phyloP scores from a whole-genome alignment of 2,113 vertebrate species.

The Ranitomeya imitator region DNA sequence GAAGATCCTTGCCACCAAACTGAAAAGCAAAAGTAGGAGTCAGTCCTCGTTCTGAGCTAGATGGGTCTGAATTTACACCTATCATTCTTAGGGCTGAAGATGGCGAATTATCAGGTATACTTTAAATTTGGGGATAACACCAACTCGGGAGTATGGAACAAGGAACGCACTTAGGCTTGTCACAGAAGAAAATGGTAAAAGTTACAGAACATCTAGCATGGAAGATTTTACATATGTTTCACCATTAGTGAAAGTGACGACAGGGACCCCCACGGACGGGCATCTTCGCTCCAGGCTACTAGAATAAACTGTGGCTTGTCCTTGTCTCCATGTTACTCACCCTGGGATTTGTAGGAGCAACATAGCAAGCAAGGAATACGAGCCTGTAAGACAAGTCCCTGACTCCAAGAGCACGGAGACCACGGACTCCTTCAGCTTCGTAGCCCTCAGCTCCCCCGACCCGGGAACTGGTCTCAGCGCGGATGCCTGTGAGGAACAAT shows the following conservation, averaged over 20 bases:
- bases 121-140: too few species aligned
- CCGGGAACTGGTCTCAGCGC: slow-evolving; percentile 87
- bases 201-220: too few species aligned
- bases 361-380: slow-evolving; percentile 89
- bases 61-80: neutral
- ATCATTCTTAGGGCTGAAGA: too few species aligned
- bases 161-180: too few species aligned
- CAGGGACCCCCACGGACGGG: too few species aligned
- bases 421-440: slow-evolving; percentile 88
- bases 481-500: slow-evolving; percentile 74
- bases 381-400: slow-evolving; percentile 93
- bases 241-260: too few species aligned
- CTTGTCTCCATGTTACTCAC: slow-evolving; percentile 70
- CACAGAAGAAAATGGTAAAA: too few species aligned
- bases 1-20: slow-evolving; percentile 96
- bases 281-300: too few species aligned
- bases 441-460: slow-evolving; percentile 85
- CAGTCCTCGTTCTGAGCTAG: too few species aligned
- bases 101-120: too few species aligned
- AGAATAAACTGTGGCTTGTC: neutral
- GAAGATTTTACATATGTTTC: too few species aligned
- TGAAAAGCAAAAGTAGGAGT: slow-evolving; percentile 61
- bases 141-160: too few species aligned
- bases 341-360: slow-evolving; percentile 91
- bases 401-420: slow-evolving; percentile 91